These are phyloP conservation scores for Apis cerana DNA, from an alignment of 1,140 invertebrate genomes.

Conservation along the genomic window DNA sequence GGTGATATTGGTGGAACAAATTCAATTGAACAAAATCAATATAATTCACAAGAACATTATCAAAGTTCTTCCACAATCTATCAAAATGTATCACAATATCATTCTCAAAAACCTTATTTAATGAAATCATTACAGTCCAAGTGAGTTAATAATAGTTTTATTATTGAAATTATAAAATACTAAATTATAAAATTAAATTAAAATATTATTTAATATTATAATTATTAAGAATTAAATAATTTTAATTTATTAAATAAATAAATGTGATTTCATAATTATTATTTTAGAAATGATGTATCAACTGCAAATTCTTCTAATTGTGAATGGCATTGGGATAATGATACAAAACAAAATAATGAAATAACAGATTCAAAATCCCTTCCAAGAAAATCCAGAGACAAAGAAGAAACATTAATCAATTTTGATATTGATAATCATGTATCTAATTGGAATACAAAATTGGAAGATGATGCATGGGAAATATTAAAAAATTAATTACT, in stretches of 20 bases:
- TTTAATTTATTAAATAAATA: no score
- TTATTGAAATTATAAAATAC: not conserved
- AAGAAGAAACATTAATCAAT: slow-evolving; percentile 80
- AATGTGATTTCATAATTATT: not conserved
- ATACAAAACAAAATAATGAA: slow-evolving; percentile 63
- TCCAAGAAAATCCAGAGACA: slow-evolving; percentile 70
- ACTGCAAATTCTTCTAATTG: slow-evolving; percentile 58
- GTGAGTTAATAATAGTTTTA: slow-evolving; percentile 59
- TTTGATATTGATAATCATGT: slow-evolving; percentile 79
- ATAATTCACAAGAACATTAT: slow-evolving; percentile 78
- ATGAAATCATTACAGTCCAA: slow-evolving; percentile 75
- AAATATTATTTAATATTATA: not conserved
- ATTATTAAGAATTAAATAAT: not conserved
- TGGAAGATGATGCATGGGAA: slow-evolving; percentile 83
- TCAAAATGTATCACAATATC: slow-evolving; percentile 78
- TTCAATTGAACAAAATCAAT: slow-evolving; percentile 76
- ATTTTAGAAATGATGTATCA: slow-evolving; percentile 65
- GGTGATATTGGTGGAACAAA: slow-evolving; percentile 84
- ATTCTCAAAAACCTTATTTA: slow-evolving; percentile 81
- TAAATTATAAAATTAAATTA: no score
- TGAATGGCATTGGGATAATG: slow-evolving; percentile 74
- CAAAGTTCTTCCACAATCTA: slow-evolving; percentile 75
- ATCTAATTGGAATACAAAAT: slow-evolving; percentile 73
- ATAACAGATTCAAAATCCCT: slow-evolving; percentile 52
- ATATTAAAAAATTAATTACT: slow-evolving; percentile 81